Percentiles rank a stretch among this genome's conserved stretches.
These are phyloP conservation scores for Caradrina kadenii DNA, from an alignment of 2,888 invertebrate genomes.

Conservation along the genomic window DNA sequence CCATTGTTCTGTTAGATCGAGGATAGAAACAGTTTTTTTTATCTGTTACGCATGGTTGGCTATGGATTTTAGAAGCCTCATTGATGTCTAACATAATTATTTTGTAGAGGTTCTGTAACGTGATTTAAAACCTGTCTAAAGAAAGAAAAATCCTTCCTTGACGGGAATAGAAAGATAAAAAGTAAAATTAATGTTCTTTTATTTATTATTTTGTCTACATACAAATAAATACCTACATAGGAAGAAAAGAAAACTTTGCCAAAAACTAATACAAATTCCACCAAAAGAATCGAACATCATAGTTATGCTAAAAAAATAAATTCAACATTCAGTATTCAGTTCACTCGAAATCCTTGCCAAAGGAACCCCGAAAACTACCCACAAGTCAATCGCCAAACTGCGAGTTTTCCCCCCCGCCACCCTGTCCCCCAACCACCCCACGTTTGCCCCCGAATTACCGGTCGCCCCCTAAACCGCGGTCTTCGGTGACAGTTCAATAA, in stretches of 20 bases:
- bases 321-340: slow-evolving; percentile 56
- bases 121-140: no score
- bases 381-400: slow-evolving; percentile 90
- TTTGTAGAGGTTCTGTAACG: no score
- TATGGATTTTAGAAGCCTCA: no score
- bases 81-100: no score
- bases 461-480: slow-evolving; percentile 88
- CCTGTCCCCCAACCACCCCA: slow-evolving; percentile 72
- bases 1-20: no score
- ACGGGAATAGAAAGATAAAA: no score
- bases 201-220: background rate
- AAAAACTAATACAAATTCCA: slow-evolving; percentile 31
- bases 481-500: slow-evolving; percentile 90
- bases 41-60: no score
- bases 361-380: slow-evolving; percentile 89
- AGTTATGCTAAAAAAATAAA: slow-evolving; percentile 54
- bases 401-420: slow-evolving; percentile 75
- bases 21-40: no score
- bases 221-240: background rate
- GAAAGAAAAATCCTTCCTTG: no score
- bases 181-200: no score
- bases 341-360: slow-evolving; percentile 67
- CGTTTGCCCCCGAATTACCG: slow-evolving; percentile 87
- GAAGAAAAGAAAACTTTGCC: background rate
- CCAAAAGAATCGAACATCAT: slow-evolving; percentile 46